Evolutionary conservation across 2,797 vertebrate species (phyloP).

Genomic region (Pseudopleuronectes americanus): DNA sequence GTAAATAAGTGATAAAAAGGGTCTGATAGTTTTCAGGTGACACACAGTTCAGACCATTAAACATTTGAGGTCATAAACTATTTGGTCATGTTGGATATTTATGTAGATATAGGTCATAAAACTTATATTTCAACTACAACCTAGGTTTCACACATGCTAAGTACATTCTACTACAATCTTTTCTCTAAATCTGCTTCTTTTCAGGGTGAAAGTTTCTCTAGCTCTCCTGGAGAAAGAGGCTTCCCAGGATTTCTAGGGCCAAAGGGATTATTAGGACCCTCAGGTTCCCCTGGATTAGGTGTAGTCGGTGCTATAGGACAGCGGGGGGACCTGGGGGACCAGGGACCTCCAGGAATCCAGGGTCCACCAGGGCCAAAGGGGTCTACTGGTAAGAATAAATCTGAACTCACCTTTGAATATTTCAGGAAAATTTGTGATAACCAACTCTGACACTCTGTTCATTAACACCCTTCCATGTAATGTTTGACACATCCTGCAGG

Average conservation of each 20-base stretch:
- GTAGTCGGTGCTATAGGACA: conserved; percentile 72
- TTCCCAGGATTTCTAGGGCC: conserved; percentile 59
- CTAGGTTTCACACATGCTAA: too few species aligned
- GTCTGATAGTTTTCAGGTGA: too few species aligned
- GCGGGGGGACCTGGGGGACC: conserved; percentile 68
- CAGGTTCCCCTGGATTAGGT: conserved; percentile 64
- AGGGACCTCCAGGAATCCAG: conserved; percentile 62
- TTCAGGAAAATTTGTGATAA: neutral
- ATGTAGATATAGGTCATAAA: too few species aligned
- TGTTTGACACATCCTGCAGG: conserved; percentile 59
- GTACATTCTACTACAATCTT: too few species aligned
- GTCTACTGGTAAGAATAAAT: conserved; percentile 57
- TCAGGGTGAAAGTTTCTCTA: conserved; percentile 71
- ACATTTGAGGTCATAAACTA: too few species aligned
- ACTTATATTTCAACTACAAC: too few species aligned
- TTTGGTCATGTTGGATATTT: too few species aligned
- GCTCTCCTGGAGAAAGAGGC: conserved; percentile 68
- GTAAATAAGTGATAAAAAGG: too few species aligned
- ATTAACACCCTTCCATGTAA: neutral
- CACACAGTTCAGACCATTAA: too few species aligned
- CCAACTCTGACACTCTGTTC: too few species aligned
- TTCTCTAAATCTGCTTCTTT: neutral
- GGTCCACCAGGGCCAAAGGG: conserved; percentile 75
- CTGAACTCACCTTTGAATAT: neutral
- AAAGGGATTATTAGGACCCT: conserved; percentile 66